Evolutionary conservation across 2,797 vertebrate genomes (phyloP).

Genomic region (Darevskia nairensis): DNA sequence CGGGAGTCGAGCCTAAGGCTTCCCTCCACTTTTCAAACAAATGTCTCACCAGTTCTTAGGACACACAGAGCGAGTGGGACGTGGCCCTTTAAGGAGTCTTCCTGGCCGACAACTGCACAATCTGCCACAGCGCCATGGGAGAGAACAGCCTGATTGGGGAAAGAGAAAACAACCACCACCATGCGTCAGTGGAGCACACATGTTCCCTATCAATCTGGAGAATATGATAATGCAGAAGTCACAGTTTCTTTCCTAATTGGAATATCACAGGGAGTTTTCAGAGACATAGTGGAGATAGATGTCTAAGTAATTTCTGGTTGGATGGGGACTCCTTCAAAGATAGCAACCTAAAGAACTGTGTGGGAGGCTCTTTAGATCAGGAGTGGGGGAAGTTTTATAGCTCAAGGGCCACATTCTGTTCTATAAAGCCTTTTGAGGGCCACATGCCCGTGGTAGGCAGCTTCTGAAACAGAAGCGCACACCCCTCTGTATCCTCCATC

Average conservation of each 20-base stretch:
- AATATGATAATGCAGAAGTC: not conserved
- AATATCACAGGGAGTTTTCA: not conserved
- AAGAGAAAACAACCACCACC: slow-evolving; percentile 27
- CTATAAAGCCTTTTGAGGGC: not conserved
- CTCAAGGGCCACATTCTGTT: not conserved
- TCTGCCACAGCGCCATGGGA: slow-evolving; percentile 87
- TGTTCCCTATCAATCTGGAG: not conserved
- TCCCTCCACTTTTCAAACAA: not conserved
- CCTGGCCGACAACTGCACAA: slow-evolving; percentile 93
- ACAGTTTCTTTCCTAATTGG: not conserved
- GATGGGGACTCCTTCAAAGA: not conserved
- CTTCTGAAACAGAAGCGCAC: not conserved
- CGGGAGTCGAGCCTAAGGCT: not conserved
- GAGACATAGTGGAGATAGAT: not conserved
- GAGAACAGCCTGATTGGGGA: slow-evolving; percentile 83
- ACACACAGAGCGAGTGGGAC: slow-evolving; percentile 94
- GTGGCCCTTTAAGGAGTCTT: slow-evolving; percentile 92
- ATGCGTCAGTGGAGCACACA: not conserved
- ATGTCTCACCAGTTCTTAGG: slow-evolving; percentile 85
- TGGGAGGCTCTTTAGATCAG: no score
- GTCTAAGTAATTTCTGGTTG: not conserved
- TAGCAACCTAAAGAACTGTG: not conserved
- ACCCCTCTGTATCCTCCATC: not conserved
- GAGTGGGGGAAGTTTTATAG: not conserved
- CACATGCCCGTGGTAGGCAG: no score